Evolutionary conservation across 2,797 vertebrate species (phyloP), one percentile per base, ranked within the genome.

Genomic region (Furcifer pardalis): DNA sequence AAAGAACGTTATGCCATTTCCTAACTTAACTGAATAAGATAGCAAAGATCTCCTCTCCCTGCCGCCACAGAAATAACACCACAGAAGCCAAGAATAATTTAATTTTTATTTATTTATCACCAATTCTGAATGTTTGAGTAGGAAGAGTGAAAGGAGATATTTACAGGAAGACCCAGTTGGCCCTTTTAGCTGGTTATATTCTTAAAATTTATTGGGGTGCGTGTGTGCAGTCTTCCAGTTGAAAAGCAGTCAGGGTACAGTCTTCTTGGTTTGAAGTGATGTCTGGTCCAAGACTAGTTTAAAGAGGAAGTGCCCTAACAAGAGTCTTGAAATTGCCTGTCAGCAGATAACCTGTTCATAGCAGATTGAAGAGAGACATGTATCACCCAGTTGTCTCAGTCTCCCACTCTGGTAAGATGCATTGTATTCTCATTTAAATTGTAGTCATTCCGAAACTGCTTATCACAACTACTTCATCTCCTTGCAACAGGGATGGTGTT

Each of bases 61-160:
- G 2, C 27, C 27, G 2, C 30, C 44, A 32, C 52, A 40, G 19
- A 77, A 82, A 62, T 49, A 81, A 86, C 59, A 79, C 73, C 65
- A 63, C 65, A 77, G 56, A 59, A 19, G 21, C 42, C 13, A 27
- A n/a, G 25, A 4, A 23, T 4, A 19, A 21, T 30, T 30, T 60
- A 30, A 40, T 65, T 72, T 77, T 71, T 42, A 32, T 46, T 68
- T 74, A 66, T 79, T 79, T 56, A 59, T 82, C 40, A 49, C 35
- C 62, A 71, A 79, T 27, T 79, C 72, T 79, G 81, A 3, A 60
- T 19, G 65, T 46, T 46, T 40, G 19, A 49, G 42, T 27, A 49
- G 72, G 40, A 62, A 35, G 56, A 84, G 65, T 30, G 30, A 74
- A 32, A 73, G 77, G 77, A 60, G 65, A 30, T 77, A 86, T 77